A percentile compares a stretch with the other conserved stretches of the same genome.
Conservation (phyloP, 2,797 vertebrate species). For the Spinus olivaceus region DNA sequence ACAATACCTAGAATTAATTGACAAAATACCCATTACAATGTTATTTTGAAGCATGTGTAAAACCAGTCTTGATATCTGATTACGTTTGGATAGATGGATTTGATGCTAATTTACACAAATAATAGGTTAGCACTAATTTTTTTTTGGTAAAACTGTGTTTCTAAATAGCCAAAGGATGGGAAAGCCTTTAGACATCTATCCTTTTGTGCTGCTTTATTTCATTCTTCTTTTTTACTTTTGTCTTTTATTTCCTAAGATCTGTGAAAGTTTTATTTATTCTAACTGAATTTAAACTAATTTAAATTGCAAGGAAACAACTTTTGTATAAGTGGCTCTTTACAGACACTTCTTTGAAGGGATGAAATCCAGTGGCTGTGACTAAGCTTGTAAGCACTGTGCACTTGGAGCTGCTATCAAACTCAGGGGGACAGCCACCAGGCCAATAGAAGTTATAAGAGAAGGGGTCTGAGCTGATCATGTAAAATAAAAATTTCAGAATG, state of each 20-base stretch:
- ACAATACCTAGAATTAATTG: neutral
- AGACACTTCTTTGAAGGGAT: neutral
- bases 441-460: neutral
- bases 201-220: neutral
- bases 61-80: neutral
- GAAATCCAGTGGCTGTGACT: slow-evolving; percentile 11
- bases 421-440: neutral
- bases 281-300: neutral
- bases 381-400: neutral
- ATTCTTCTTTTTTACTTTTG: neutral
- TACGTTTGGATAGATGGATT: neutral
- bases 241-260: neutral
- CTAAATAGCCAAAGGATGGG: neutral
- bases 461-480: neutral
- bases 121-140: neutral
- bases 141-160: neutral
- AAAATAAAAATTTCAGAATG: neutral
- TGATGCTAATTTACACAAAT: neutral
- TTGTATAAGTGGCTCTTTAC: neutral
- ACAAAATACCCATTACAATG: neutral
- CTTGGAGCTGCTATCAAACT: neutral
- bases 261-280: neutral
- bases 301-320: neutral
- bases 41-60: neutral
- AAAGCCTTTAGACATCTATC: accelerated